Evolutionary conservation across 2,888 invertebrate species (phyloP).

Genomic region (Lasius fuliginosus): DNA sequence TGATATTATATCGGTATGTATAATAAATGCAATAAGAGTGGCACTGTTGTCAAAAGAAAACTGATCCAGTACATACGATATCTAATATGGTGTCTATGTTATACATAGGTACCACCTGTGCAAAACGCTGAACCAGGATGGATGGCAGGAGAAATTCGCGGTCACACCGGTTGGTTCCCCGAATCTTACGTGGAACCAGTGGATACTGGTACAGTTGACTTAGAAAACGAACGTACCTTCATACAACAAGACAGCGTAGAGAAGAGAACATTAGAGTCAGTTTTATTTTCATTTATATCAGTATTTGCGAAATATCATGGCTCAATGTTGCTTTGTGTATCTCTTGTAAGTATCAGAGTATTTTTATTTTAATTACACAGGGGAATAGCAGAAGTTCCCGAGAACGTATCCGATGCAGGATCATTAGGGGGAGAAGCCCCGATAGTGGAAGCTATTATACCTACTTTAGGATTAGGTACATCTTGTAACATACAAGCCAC

Average conservation of each 20-base stretch:
- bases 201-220: conserved; percentile 86
- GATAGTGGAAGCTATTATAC: conserved; percentile 80
- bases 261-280: conserved; percentile 87
- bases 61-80: background rate
- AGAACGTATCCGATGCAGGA: conserved; percentile 87
- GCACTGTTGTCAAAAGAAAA: background rate
- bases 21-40: background rate
- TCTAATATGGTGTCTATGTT: conserved; percentile 74
- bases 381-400: conserved; percentile 92
- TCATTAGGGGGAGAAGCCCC: conserved; percentile 85
- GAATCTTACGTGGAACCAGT: conserved; percentile 97
- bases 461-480: conserved; percentile 83
- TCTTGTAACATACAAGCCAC: conserved; percentile 86
- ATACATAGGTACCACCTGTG: conserved; percentile 89
- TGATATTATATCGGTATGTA: conserved; percentile 93
- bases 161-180: conserved; percentile 98
- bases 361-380: conserved; percentile 82
- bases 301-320: background rate
- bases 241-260: conserved; percentile 83
- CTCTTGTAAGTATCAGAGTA: background rate
- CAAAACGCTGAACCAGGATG: conserved; percentile 99
- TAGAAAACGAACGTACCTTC: conserved; percentile 85
- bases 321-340: background rate
- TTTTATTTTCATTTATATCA: conserved; percentile 57
- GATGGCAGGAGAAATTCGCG: conserved; percentile 96